Conservation (phyloP, 2,797 vertebrate species). For the Alosa sapidissima region DNA sequence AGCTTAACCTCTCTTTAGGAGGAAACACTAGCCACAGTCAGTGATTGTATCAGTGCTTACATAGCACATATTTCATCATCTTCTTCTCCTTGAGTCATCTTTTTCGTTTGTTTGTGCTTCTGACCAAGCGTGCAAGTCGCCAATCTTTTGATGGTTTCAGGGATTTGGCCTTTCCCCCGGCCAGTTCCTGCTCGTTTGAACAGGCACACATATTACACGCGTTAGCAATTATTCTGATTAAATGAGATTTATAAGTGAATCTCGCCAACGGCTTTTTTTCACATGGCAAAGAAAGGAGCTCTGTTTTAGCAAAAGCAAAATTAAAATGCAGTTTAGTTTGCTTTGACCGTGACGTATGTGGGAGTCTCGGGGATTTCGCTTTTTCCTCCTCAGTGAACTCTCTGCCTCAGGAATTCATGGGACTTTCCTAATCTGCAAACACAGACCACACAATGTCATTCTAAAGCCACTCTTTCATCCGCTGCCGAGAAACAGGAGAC, state of each 20-base stretch:
- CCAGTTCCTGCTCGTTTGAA: background rate
- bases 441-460: slow-evolving; percentile 12
- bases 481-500: background rate
- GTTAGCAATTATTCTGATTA: background rate
- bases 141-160: slow-evolving; percentile 1
- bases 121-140: background rate
- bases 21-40: slow-evolving; percentile 24
- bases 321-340: background rate
- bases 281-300: background rate
- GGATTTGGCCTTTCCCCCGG: background rate
- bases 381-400: slow-evolving; percentile 1
- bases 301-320: background rate
- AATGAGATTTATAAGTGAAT: background rate
- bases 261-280: background rate
- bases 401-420: slow-evolving; percentile 17
- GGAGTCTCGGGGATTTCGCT: slow-evolving; percentile 20
- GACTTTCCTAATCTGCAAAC: slow-evolving; percentile 25
- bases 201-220: background rate
- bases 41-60: slow-evolving; percentile 40
- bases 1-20: slow-evolving; percentile 13
- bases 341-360: slow-evolving; percentile 19
- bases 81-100: slow-evolving; percentile 33
- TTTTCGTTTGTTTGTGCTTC: background rate
- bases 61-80: slow-evolving; percentile 34
- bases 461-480: slow-evolving; percentile 5